These are phyloP conservation scores for Aphelocoma californica DNA, from an alignment of 2,797 vertebrate species.

Conservation along the genomic window DNA sequence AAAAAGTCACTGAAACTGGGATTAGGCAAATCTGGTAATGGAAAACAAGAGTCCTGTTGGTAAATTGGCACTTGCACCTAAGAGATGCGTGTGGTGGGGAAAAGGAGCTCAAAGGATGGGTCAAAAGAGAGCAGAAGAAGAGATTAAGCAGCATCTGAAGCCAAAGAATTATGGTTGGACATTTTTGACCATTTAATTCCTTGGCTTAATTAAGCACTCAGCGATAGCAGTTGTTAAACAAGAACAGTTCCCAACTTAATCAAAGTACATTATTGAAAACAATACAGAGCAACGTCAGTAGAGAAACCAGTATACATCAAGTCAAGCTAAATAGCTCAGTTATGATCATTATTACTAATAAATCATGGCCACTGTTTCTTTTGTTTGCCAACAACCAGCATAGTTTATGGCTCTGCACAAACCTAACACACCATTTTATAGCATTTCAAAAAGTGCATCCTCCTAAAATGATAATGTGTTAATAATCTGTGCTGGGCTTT, in stretches of 20 bases:
- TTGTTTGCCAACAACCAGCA: background rate
- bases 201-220: background rate
- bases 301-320: conserved; percentile 4
- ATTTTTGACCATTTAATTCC: background rate
- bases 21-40: conserved; percentile 52
- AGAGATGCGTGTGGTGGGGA: background rate
- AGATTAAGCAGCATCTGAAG: background rate
- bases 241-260: background rate
- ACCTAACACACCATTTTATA: background rate
- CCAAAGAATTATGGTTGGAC: background rate
- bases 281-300: background rate
- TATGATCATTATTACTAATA: conserved; percentile 53
- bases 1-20: conserved; percentile 33
- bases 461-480: conserved; percentile 71
- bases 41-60: conserved; percentile 41
- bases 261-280: background rate
- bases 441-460: conserved; percentile 34
- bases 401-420: background rate
- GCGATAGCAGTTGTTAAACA: background rate
- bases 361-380: conserved; percentile 36
- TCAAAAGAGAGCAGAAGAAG: background rate
- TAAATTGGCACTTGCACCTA: conserved; percentile 5
- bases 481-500: conserved; percentile 67
- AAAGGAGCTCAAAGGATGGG: background rate
- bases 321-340: conserved; percentile 19